Evolutionary conservation across 2,113 vertebrate genomes (phyloP), one percentile per base, ranked within the genome.

Genomic region (Crotalus viridis): DNA sequence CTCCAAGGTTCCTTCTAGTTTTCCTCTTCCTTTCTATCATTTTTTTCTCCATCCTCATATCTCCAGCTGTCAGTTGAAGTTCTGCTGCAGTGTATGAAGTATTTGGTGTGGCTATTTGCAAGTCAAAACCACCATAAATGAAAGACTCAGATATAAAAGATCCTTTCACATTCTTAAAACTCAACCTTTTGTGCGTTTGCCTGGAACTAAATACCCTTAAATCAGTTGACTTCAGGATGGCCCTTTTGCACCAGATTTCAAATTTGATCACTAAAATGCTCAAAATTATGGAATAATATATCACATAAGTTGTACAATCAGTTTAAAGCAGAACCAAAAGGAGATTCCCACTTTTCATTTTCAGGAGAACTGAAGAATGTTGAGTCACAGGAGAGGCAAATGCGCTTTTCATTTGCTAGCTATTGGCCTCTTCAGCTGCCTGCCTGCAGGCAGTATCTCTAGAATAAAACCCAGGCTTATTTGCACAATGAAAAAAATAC

Each of bases 311-410:
- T 57, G 17, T 22, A 57, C 61, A 89, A 81, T n/a, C 0, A n/a
- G 39, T 19, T 85, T 55, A 24, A 95, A 96, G 17, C 28, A 69
- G 48, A 92, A 61, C 39, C 43, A n/a, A 64, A 85, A 24, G 69
- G 5, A 85, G 46, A 92, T 92, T 94, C 94, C 59, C 91, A 91
- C 59, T 91, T 96, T 95, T 88, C 91, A 17, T 22, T 93, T 95
- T 43, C 90, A 0, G 8, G 94, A 74, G 90, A 57, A 88, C 87
- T 1, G 15, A 39, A 15, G 48, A 52, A 81, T 43, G 43, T 81
- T 81, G 33, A 81, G 33, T 19, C 33, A 43, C 21, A 21, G 74
- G 43, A 81, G 17, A 52, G 22, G 86, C 93, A 93, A 52, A 51
- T 91, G 86, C 88, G 90, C 94, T 94, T 94, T 93, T 97, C 0